Conservation (phyloP, 2,888 invertebrate genomes). For the Drosophila incognita region DNA sequence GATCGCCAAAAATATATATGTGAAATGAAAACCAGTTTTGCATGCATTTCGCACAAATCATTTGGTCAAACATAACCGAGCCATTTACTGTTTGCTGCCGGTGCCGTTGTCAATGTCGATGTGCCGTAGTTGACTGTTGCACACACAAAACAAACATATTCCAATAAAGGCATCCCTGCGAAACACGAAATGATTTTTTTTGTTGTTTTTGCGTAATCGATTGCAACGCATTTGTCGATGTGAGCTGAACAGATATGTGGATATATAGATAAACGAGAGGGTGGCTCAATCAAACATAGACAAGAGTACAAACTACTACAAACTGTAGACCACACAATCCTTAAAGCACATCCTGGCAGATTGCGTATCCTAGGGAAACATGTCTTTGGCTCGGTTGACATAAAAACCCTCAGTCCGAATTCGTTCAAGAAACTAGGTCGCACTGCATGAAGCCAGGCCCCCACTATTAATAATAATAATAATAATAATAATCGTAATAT, state of each 20-base stretch:
- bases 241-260: neutral
- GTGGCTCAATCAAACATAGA: neutral
- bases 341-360: neutral
- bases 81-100: conserved; percentile 17
- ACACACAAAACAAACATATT: conserved; percentile 20
- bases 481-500: neutral
- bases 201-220: conserved; percentile 65
- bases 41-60: conserved; percentile 46
- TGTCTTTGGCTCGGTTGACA: too few species aligned
- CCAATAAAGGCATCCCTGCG: conserved; percentile 37
- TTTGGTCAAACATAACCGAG: conserved; percentile 45
- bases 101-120: conserved; percentile 22
- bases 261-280: neutral
- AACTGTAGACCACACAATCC: neutral
- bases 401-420: too few species aligned
- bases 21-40: conserved; percentile 27
- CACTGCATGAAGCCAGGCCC: neutral
- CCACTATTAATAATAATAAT: neutral
- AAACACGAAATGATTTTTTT: conserved; percentile 11
- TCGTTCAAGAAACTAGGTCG: neutral
- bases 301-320: neutral
- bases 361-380: neutral
- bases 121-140: neutral
- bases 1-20: conserved; percentile 8
- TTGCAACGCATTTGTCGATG: conserved; percentile 53